Percentiles rank a stretch among this genome's conserved stretches.
Evolutionary conservation across 2,113 vertebrate genomes (phyloP).

Genomic region (Eleginops maclovinus): DNA sequence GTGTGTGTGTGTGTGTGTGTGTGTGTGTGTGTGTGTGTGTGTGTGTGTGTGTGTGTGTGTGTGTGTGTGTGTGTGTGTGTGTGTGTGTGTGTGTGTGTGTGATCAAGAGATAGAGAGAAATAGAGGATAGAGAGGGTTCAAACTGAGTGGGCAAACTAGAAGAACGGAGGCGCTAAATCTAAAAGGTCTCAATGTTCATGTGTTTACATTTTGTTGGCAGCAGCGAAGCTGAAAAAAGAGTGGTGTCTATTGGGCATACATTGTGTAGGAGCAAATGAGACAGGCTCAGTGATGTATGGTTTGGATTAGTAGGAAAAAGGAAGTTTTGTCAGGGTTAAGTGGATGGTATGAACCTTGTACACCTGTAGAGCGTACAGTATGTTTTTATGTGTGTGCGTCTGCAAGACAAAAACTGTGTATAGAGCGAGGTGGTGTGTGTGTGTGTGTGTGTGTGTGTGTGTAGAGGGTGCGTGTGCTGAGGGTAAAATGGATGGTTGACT

Average conservation of each 20-base stretch:
- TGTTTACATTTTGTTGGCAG: slow-evolving; percentile 22
- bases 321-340: slow-evolving; percentile 8
- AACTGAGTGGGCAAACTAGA: slow-evolving; percentile 1
- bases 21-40: not conserved
- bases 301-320: not conserved
- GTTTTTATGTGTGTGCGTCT: slow-evolving; percentile 11
- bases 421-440: slow-evolving; percentile 31
- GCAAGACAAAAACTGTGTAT: slow-evolving; percentile 38
- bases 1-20: not conserved
- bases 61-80: not conserved
- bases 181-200: slow-evolving; percentile 13
- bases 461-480: slow-evolving; percentile 50
- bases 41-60: not conserved
- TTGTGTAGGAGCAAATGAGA: no score
- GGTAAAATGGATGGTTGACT: slow-evolving; percentile 83
- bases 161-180: not conserved
- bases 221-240: slow-evolving; percentile 1
- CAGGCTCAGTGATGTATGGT: slow-evolving; percentile 13
- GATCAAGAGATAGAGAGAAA: not conserved
- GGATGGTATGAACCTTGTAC: slow-evolving; percentile 19
- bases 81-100: not conserved
- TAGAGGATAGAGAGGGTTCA: not conserved
- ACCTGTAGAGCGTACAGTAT: slow-evolving; percentile 42
- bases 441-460: slow-evolving; percentile 46
- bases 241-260: slow-evolving; percentile 3